phyloP scores from a whole-genome alignment of 2,113 vertebrate genomes.

The Myotis davidii region DNA sequence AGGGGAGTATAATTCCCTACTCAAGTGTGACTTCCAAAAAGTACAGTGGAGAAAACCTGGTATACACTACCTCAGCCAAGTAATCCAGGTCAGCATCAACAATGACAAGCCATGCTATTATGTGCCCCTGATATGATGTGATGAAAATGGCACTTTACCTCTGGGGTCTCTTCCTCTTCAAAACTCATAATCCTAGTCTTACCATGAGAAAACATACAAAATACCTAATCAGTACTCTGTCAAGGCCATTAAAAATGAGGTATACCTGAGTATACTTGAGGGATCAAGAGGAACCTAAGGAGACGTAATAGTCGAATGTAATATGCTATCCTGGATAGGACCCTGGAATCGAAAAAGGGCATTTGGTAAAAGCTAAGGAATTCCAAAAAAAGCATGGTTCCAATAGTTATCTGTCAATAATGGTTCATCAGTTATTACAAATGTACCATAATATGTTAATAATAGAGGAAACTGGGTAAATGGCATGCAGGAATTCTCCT shows the following conservation, averaged over 20 bases:
- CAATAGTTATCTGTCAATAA: not conserved
- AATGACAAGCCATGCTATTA: not conserved
- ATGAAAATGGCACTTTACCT: not conserved
- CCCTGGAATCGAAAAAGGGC: not conserved
- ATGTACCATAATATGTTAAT: not conserved
- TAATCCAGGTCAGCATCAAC: not conserved
- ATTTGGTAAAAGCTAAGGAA: conserved; percentile 3
- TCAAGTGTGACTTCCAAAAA: not conserved
- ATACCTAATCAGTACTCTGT: not conserved
- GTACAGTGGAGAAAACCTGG: not conserved
- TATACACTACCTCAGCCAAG: not conserved
- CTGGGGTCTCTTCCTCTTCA: not conserved
- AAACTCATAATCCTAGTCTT: not conserved
- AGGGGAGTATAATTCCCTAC: not conserved
- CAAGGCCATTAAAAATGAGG: not conserved
- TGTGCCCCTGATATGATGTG: not conserved
- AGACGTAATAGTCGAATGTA: not conserved
- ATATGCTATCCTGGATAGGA: not conserved
- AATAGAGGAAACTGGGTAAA: not conserved
- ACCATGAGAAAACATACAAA: not conserved
- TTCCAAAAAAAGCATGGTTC: not conserved
- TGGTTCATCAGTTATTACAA: not conserved
- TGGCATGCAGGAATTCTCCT: not conserved
- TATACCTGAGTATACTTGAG: not conserved
- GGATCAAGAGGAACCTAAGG: not conserved